These are phyloP conservation scores for Riparia riparia DNA, from an alignment of 2,113 vertebrate species.

Conservation along the genomic window DNA sequence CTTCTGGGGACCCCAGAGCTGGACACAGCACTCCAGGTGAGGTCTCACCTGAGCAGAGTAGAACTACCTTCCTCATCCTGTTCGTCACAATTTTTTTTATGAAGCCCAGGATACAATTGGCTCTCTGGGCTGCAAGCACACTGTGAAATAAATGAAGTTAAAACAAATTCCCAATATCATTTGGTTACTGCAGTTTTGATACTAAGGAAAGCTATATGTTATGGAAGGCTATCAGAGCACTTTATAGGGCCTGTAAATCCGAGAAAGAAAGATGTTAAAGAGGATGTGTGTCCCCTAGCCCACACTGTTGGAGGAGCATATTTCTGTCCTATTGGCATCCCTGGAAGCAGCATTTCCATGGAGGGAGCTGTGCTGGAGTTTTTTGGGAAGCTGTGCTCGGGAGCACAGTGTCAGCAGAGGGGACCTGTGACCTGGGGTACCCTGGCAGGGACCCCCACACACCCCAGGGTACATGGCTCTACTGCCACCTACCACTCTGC, in stretches of 20 bases:
- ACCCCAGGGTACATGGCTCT: rapidly evolving
- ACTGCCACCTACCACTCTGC: no score
- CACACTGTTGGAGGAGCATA: rapidly evolving
- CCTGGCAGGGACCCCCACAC: rapidly evolving
- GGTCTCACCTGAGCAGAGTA: background rate
- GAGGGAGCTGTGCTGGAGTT: no score
- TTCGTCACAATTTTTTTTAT: background rate
- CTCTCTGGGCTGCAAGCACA: background rate
- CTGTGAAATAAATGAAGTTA: background rate
- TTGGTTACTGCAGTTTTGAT: background rate
- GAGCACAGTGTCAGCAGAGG: background rate
- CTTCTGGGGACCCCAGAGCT: background rate
- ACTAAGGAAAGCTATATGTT: background rate
- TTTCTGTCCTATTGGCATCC: background rate
- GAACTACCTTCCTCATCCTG: background rate
- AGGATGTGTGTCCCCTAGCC: no score
- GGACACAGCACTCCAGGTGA: background rate
- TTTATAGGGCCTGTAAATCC: background rate
- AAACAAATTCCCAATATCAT: background rate
- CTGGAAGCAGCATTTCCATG: background rate
- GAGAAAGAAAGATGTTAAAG: background rate
- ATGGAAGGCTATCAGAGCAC: background rate
- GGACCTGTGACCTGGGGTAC: rapidly evolving
- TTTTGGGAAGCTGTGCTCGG: rapidly evolving
- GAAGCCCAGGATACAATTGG: background rate